Evolutionary conservation across 2,797 vertebrate genomes (phyloP).

Genomic region (Betta splendens): DNA sequence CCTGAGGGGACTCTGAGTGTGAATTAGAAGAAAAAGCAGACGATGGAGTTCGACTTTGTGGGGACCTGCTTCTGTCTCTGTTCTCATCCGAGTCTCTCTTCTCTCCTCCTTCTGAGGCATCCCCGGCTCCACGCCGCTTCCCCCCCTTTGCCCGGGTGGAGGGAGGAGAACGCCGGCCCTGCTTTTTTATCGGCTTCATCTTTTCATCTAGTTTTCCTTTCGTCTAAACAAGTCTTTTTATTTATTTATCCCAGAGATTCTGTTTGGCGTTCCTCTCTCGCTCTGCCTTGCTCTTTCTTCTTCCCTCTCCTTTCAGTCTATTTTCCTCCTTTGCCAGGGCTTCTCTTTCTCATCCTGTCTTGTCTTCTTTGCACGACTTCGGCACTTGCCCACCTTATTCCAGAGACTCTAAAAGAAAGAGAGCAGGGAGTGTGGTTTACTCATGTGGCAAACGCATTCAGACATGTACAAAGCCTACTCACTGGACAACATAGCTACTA

Average conservation of each 20-base stretch:
- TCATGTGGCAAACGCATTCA: conserved; percentile 60
- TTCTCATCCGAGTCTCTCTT: conserved; percentile 79
- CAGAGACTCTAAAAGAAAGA: conserved; percentile 69
- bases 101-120: conserved; percentile 80
- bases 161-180: conserved; percentile 83
- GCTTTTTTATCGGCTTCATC: conserved; percentile 92
- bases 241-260: conserved; percentile 71
- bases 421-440: conserved; percentile 55
- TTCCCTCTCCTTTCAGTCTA: conserved; percentile 51
- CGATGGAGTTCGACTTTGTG: conserved; percentile 68
- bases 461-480: conserved; percentile 48
- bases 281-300: conserved; percentile 40
- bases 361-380: conserved; percentile 54
- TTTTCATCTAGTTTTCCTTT: conserved; percentile 67
- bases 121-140: conserved; percentile 78
- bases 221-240: conserved; percentile 61
- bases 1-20: conserved; percentile 72
- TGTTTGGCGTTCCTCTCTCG: conserved; percentile 58
- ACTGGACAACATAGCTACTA: conserved; percentile 27
- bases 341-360: conserved; percentile 70
- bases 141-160: conserved; percentile 88
- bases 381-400: conserved; percentile 67
- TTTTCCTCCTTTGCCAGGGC: conserved; percentile 63
- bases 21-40: conserved; percentile 59
- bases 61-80: conserved; percentile 72